Evolutionary conservation across 2,797 vertebrate genomes (phyloP).

Genomic region (Chiloscyllium punctatum): DNA sequence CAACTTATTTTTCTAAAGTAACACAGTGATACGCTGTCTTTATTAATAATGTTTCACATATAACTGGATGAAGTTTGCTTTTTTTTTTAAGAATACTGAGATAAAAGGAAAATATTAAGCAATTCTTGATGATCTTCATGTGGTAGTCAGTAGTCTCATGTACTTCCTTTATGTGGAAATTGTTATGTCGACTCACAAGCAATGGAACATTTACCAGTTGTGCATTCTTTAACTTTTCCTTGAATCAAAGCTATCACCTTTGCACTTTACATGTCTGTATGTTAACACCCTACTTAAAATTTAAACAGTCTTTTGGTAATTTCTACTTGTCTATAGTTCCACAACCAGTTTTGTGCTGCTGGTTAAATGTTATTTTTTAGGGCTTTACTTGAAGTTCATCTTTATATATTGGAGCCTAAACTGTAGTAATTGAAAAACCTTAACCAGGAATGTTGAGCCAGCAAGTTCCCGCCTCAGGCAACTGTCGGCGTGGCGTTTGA

Average conservation of each 20-base stretch:
- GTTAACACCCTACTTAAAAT: neutral
- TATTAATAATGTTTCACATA: neutral
- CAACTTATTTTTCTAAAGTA: too few species aligned
- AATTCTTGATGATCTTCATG: neutral
- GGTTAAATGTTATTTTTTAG: neutral
- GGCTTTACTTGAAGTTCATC: neutral
- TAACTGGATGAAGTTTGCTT: neutral
- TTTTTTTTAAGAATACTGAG: too few species aligned
- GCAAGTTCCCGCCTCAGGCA: too few species aligned
- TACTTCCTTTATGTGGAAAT: neutral
- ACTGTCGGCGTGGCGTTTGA: too few species aligned
- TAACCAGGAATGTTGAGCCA: neutral
- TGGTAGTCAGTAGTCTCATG: neutral
- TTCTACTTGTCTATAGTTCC: neutral
- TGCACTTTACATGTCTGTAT: neutral
- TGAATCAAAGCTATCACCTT: neutral
- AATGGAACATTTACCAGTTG: neutral
- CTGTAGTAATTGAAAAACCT: neutral
- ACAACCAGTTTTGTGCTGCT: neutral
- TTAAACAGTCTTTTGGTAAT: neutral
- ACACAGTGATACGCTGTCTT: too few species aligned
- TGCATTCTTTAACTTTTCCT: neutral
- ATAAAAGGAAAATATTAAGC: too few species aligned
- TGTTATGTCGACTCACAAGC: neutral
- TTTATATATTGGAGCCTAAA: neutral